Evolutionary conservation across 2,888 invertebrate species (phyloP), one percentile per base, ranked within the genome.

Genomic region (Parnassius glacialis): DNA sequence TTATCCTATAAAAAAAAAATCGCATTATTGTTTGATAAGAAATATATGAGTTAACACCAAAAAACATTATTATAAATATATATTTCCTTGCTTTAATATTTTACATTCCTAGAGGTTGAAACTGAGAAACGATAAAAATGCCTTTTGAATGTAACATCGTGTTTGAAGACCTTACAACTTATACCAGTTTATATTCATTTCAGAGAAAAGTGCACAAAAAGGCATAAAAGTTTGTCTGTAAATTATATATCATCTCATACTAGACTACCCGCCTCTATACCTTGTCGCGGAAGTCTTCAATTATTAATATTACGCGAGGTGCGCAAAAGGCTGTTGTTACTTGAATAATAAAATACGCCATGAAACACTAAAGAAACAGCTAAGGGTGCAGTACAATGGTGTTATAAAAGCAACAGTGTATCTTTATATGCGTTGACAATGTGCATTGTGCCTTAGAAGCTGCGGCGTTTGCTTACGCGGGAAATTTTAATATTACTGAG

Each of bases 341-440:
- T 85, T 88, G 84, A 88, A 90, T 90, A 90, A 90, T 90, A 89
- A 84, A 90, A 85, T 83, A 84, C 80, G 76, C 83, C 78, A 81
- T 84, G 84, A 82, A 84, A 85, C 79, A 79, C 82, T 77, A 80
- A 85, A 85, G 85, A 81, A 85, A 83, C 80, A 79, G 83, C 83
- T 81, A 79, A 80, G 86, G 84, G 73, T 78, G 85, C 81, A 78
- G 74, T 78, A 90, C 90, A 90, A 90, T 90, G 76, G 87, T 73
- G 79, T 76, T 86, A 83, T 88, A 85, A 88, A 88, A 74, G 88
- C 87, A 85, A 89, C 90, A 87, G 68, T 89, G 87, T 89, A 84
- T 82, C 80, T 87, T 88, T 86, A 85, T 83, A 80, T 77, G 79
- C 84, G 85, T 85, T 87, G 87, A 90, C 89, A 90, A 85, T 87